phyloP scores from a whole-genome alignment of 2,113 vertebrate species.

The Megaptera novaeangliae region DNA sequence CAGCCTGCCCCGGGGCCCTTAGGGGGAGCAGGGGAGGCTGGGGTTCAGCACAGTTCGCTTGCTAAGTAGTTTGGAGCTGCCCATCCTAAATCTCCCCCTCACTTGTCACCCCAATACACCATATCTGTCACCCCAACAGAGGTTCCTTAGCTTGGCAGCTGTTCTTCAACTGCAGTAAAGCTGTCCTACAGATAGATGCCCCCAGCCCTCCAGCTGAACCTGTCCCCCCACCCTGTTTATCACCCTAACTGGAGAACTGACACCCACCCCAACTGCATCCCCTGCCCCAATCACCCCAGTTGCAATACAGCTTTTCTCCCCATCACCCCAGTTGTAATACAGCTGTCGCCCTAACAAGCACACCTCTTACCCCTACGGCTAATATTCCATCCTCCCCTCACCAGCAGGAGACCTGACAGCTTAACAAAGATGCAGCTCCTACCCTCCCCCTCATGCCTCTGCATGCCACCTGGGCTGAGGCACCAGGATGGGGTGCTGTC shows the following conservation, averaged over 20 bases:
- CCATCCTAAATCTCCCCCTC: neutral
- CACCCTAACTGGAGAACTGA: neutral
- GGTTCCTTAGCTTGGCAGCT: constrained; percentile 18
- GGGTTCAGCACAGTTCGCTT: neutral
- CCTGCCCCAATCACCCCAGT: neutral
- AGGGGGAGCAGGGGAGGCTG: neutral
- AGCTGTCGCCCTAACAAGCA: neutral
- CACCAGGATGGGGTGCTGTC: neutral
- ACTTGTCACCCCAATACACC: neutral
- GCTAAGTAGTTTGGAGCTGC: neutral
- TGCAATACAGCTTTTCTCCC: neutral
- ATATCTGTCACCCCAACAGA: neutral
- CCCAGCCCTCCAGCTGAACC: neutral
- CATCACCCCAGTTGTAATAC: neutral
- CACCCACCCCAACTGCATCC: neutral
- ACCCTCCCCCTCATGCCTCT: neutral
- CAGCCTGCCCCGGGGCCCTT: constrained; percentile 43
- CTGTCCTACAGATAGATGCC: neutral
- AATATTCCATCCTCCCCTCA: neutral
- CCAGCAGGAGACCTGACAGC: neutral
- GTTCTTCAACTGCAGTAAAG: neutral
- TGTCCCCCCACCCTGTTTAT: neutral
- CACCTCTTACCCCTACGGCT: neutral
- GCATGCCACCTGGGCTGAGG: neutral
- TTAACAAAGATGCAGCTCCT: neutral